Evolutionary conservation across 2,797 vertebrate species (phyloP).

Genomic region (Orestias chungarensis): DNA sequence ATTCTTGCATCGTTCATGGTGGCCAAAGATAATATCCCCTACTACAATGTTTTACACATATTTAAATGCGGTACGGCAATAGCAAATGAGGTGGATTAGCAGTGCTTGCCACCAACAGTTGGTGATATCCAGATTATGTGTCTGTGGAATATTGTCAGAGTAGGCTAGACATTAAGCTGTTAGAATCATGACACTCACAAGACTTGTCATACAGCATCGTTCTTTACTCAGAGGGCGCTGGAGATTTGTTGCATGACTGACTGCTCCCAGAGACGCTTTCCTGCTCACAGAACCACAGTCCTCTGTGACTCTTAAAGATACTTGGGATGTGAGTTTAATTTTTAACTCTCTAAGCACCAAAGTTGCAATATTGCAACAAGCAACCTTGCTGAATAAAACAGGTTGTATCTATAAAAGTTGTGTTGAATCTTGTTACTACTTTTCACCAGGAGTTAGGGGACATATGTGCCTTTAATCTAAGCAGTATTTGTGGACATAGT

Average conservation of each 20-base stretch:
- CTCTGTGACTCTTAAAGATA: background rate
- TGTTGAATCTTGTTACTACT: too few relatives aligned
- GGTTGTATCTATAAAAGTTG: too few relatives aligned
- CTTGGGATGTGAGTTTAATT: background rate
- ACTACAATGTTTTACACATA: background rate
- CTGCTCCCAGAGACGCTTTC: background rate
- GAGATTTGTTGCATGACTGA: background rate
- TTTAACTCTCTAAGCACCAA: too few relatives aligned
- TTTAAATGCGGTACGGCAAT: background rate
- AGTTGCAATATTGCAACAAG: too few relatives aligned
- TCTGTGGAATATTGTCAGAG: background rate
- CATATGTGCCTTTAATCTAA: too few relatives aligned
- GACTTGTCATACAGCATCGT: too few relatives aligned
- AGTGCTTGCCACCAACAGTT: background rate
- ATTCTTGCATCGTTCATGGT: background rate
- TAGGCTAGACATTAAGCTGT: background rate
- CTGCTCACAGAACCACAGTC: background rate
- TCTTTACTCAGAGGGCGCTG: too few relatives aligned
- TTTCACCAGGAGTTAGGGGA: too few relatives aligned
- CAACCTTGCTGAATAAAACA: too few relatives aligned
- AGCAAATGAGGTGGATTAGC: background rate
- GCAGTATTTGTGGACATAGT: too few relatives aligned
- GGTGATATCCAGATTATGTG: background rate
- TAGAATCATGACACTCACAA: background rate
- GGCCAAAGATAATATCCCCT: background rate